These are phyloP conservation scores for Umimayanthus chanpuru DNA, from an alignment of 92 coral and sea anemone genomes.

Conservation along the genomic window DNA sequence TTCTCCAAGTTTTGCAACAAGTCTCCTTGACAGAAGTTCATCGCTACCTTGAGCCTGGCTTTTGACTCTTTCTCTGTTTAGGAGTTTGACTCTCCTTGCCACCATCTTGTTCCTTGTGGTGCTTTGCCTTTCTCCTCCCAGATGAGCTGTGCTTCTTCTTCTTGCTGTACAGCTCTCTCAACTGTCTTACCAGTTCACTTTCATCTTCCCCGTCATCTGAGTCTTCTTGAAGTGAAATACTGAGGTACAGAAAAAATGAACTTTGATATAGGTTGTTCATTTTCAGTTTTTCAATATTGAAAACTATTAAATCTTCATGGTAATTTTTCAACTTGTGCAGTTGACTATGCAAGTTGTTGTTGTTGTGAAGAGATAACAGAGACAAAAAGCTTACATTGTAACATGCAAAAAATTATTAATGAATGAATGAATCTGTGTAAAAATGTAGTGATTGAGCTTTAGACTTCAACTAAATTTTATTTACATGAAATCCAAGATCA, in stretches of 20 bases:
- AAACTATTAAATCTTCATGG: no score
- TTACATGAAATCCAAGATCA: no score
- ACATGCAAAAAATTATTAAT: no score
- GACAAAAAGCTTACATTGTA: no score
- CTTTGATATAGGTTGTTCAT: no score
- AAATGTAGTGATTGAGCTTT: no score
- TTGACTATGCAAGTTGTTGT: no score
- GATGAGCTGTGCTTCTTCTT: constrained; percentile 39
- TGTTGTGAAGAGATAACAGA: no score
- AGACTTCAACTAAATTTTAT: no score
- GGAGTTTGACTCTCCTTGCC: neutral
- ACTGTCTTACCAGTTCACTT: constrained; percentile 59
- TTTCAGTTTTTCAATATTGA: no score
- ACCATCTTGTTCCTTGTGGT: neutral
- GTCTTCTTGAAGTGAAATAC: constrained; percentile 41
- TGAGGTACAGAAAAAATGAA: neutral
- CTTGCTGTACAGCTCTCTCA: constrained; percentile 60
- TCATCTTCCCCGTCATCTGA: constrained; percentile 44
- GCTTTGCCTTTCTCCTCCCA: neutral
- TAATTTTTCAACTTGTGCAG: no score
- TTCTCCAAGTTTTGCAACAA: neutral
- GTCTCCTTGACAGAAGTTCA: neutral
- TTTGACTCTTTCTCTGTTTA: constrained; percentile 14
- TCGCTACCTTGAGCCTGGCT: constrained; percentile 5
- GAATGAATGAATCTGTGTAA: no score